Percentiles rank a stretch among this genome's conserved stretches.
Evolutionary conservation across 1,140 invertebrate species (phyloP).

Genomic region (Calliphora vicina): DNA sequence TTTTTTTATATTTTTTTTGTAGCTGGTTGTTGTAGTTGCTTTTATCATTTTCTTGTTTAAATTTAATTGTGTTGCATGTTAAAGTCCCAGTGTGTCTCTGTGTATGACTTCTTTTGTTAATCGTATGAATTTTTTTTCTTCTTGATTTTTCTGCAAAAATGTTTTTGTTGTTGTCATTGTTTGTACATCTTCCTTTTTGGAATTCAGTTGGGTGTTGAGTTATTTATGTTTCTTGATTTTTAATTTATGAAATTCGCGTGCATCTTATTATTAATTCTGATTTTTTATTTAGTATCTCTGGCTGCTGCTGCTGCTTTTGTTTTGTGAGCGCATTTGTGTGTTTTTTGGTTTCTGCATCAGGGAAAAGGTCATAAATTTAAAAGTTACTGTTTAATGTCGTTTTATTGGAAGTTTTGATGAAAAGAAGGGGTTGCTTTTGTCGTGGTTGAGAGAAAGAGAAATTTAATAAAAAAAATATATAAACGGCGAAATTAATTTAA

Average conservation of each 20-base stretch:
- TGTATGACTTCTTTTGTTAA: constrained; percentile 10
- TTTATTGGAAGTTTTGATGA: not conserved
- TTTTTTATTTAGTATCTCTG: not conserved
- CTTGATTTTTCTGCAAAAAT: not conserved
- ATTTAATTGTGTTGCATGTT: constrained; percentile 1
- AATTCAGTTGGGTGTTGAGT: constrained; percentile 4
- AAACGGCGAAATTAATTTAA: no score
- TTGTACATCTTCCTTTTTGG: not conserved
- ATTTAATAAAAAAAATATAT: not conserved
- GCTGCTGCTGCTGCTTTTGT: not conserved
- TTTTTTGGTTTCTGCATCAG: not conserved
- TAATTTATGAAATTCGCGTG: constrained; percentile 16
- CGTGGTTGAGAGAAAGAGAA: not conserved
- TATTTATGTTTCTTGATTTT: constrained; percentile 10
- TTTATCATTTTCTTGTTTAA: not conserved
- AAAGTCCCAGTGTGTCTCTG: not conserved
- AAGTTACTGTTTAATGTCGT: not conserved
- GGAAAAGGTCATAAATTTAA: not conserved
- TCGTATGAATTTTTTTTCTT: not conserved
- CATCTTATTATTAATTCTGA: not conserved
- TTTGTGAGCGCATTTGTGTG: no score
- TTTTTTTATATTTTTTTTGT: not conserved
- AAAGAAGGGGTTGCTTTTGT: not conserved
- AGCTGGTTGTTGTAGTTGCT: not conserved
- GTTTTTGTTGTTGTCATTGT: not conserved